Evolutionary conservation across 1,140 invertebrate species (phyloP), one percentile per base, ranked within the genome.

Genomic region (Hirudo medicinalis): DNA sequence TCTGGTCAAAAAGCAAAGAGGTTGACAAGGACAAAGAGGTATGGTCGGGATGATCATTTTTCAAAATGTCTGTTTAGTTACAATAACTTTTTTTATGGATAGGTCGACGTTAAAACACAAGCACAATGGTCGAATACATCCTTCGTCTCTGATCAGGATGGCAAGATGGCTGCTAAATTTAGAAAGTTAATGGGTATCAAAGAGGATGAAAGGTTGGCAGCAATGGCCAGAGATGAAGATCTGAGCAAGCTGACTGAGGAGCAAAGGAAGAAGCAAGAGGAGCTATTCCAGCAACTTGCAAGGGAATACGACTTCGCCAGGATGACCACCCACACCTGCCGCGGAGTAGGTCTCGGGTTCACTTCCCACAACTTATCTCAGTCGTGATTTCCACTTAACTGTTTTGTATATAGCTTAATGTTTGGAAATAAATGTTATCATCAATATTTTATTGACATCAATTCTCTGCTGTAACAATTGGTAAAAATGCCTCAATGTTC

Each of bases 121-220:
- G 75, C 72, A 49, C 77, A 78, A 75, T 81, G 76, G 80, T 76
- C 77, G 72, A 76, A 76, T 20, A 78, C 77, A 68, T 88, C 88
- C 36, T 93, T 95, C 80, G 87, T 89, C 0, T 87, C 91, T 78
- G 92, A 94, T 82, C 86, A 88, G 49, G 92, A 94, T 82, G 91
- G 91, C 55, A 89, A 91, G 83, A 89, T 92, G 72, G 89, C 90
- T 0, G 91, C 89, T n/a, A 97, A 97, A 83, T 97, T 96, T 81
- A 90, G 93, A 81, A 86, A 93, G 74, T 83, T 97, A 15, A 96
- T 97, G 93, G 94, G 94, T 55, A 94, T 96, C 66, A 93, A 90
- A 80, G 75, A 75, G 89, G 22, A 49, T 9, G 72, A 69, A 0
- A 40, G 70, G 2, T 71, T 25, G 20, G 69, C 70, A n/a, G 27